phyloP scores from a whole-genome alignment of 2,113 vertebrate species.

The Sebastes fasciatus region DNA sequence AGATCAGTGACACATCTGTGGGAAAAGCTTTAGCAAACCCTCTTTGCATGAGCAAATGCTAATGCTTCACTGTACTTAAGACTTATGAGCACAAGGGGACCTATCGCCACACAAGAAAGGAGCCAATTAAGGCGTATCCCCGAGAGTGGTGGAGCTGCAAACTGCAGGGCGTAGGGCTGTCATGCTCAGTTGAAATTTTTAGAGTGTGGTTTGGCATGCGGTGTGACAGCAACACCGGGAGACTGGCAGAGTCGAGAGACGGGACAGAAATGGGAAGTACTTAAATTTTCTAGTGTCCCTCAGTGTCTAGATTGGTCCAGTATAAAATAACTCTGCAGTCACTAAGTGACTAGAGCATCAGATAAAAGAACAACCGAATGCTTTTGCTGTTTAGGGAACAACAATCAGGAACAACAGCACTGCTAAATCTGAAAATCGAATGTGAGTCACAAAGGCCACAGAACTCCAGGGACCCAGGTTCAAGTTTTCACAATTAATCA shows the following conservation, averaged over 20 bases:
- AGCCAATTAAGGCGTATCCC: conserved; percentile 38
- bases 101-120: conserved; percentile 23
- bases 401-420: neutral
- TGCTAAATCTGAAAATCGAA: neutral
- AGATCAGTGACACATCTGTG: conserved; percentile 18
- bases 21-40: conserved; percentile 15
- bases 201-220: conserved; percentile 3
- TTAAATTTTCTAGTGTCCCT: neutral
- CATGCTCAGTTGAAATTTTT: conserved; percentile 7
- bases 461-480: neutral
- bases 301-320: neutral
- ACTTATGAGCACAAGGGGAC: conserved; percentile 16
- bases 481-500: neutral
- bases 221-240: conserved; percentile 1
- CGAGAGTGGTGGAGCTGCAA: neutral
- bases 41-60: conserved; percentile 36
- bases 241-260: conserved; percentile 5
- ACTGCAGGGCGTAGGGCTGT: conserved; percentile 3
- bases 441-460: neutral
- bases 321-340: neutral
- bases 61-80: conserved; percentile 34
- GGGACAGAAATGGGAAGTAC: conserved; percentile 9
- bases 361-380: neutral
- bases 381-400: neutral
- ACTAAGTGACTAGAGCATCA: neutral